Conservation (phyloP, 2,888 invertebrate species). For the Stenotaenia linearis region DNA sequence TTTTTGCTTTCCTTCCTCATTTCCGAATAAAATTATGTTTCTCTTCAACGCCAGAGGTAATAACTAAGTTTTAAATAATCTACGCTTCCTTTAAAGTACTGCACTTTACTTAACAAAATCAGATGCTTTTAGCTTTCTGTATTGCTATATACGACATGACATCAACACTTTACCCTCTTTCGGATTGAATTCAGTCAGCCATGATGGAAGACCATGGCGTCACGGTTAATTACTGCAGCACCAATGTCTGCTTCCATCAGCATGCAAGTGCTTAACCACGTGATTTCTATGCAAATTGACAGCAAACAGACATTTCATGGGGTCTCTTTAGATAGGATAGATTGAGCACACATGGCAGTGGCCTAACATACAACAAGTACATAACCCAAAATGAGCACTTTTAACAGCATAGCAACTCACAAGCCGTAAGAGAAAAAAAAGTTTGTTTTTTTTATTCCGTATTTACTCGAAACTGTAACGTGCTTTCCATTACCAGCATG, state of each 20-base stretch:
- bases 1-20: constrained; percentile 11
- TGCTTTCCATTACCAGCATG: not conserved
- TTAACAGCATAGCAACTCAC: not conserved
- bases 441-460: not conserved
- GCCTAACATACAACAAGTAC: not conserved
- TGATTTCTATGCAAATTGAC: constrained; percentile 14
- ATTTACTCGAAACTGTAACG: not conserved
- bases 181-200: not conserved
- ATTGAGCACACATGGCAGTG: constrained; percentile 21
- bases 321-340: not conserved
- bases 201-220: constrained; percentile 10
- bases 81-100: not conserved
- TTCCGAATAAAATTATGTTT: not conserved
- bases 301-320: not conserved
- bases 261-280: constrained; percentile 1
- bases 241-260: constrained; percentile 18
- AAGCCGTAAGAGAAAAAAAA: not conserved
- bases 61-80: not conserved
- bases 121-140: too few relatives aligned
- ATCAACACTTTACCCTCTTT: not conserved
- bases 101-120: not conserved
- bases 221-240: constrained; percentile 26
- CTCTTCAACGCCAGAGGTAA: not conserved
- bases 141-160: not conserved
- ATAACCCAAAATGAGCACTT: constrained; percentile 8